phyloP scores from a whole-genome alignment of 2,113 vertebrate genomes.

The Tragelaphus strepsiceros region DNA sequence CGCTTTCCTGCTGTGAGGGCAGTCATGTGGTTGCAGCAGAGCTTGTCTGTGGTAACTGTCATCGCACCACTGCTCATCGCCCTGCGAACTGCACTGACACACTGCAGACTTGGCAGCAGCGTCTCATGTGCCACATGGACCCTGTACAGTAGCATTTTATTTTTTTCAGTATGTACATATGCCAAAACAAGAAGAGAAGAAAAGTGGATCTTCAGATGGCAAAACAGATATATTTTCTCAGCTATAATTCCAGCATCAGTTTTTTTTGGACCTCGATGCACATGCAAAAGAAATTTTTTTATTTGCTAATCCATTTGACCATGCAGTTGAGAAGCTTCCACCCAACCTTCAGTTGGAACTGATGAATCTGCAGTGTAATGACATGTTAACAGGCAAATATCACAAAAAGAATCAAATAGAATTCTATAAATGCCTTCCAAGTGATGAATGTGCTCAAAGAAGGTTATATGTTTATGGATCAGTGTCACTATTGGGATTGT shows the following conservation, averaged over 20 bases:
- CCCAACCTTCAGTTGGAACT: background rate
- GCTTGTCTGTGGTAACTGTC: rapidly evolving
- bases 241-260: background rate
- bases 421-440: background rate
- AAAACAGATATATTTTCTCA: constrained; percentile 16
- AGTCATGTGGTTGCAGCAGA: background rate
- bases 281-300: background rate
- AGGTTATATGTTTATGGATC: background rate
- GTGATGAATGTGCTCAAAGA: background rate
- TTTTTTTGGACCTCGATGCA: background rate
- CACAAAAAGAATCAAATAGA: background rate
- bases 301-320: background rate
- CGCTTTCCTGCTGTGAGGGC: background rate
- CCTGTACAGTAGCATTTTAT: background rate
- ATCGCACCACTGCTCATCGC: background rate
- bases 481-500: background rate
- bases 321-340: background rate
- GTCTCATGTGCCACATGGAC: background rate
- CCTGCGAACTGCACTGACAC: background rate
- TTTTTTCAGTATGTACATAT: background rate
- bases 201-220: background rate
- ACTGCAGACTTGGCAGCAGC: background rate
- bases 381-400: background rate
- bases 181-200: background rate
- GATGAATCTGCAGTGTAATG: background rate